Conservation (phyloP, 2,797 vertebrate species). For the Cossypha caffra region DNA sequence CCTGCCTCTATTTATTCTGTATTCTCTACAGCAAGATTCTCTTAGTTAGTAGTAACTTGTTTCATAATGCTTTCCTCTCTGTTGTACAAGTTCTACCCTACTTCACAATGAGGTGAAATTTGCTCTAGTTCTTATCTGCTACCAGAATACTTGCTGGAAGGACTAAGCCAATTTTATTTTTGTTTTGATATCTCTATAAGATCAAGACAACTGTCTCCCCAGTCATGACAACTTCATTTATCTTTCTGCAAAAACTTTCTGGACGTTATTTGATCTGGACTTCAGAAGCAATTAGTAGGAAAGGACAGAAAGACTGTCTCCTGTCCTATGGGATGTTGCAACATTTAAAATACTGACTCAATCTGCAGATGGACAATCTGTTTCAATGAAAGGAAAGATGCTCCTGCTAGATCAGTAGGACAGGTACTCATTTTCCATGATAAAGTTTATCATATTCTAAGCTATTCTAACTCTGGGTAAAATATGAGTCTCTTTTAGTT, state of each 20-base stretch:
- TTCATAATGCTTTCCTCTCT: not conserved
- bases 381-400: not conserved
- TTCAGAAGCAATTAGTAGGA: not conserved
- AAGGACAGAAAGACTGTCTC: not conserved
- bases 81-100: not conserved
- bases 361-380: not conserved
- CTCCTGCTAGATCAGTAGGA: not conserved
- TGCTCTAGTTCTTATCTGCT: not conserved
- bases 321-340: not conserved
- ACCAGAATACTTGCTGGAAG: not conserved
- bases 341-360: not conserved
- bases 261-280: not conserved
- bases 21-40: not conserved
- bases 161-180: not conserved
- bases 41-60: not conserved
- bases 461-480: accelerated
- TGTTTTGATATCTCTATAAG: not conserved
- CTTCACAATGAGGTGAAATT: not conserved
- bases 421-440: not conserved
- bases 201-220: not conserved
- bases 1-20: not conserved
- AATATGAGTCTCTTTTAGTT: not conserved
- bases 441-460: not conserved
- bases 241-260: not conserved
- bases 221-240: not conserved